These are phyloP conservation scores for Trissoscelio sp. DNA, from an alignment of 2,888 invertebrate species.

Conservation along the genomic window DNA sequence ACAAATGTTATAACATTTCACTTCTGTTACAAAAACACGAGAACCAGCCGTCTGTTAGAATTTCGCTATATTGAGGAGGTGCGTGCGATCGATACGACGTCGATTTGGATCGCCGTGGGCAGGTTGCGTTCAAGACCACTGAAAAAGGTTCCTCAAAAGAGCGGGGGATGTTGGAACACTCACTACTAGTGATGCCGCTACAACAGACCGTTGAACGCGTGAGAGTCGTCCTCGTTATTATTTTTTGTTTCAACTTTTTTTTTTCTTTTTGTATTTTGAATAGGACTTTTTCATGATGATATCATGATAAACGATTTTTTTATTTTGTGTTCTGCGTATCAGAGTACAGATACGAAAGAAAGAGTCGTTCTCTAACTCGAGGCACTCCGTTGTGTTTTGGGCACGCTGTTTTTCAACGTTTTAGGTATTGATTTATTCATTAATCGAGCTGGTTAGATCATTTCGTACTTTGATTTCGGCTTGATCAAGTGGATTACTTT, in stretches of 20 bases:
- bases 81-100: neutral
- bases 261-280: conserved; percentile 34
- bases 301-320: conserved; percentile 68
- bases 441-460: conserved; percentile 14
- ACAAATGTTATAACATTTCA: conserved; percentile 20
- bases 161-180: conserved; percentile 23
- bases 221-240: conserved; percentile 67
- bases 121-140: conserved; percentile 1
- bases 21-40: neutral
- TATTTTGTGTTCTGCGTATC: conserved; percentile 74
- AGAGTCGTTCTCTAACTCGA: conserved; percentile 78
- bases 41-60: too few relatives aligned
- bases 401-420: conserved; percentile 24
- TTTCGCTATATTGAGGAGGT: neutral
- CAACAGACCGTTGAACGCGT: conserved; percentile 27
- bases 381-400: conserved; percentile 63
- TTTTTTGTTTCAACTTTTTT: conserved; percentile 58
- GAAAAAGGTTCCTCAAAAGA: neutral
- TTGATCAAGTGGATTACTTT: conserved; percentile 17
- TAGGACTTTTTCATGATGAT: conserved; percentile 44
- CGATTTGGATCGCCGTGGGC: conserved; percentile 30
- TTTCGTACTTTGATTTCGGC: conserved; percentile 25
- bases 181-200: conserved; percentile 30
- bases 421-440: neutral
- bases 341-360: conserved; percentile 79